phyloP scores from a whole-genome alignment of 1,140 invertebrate species.

The Drosophila rufa region DNA sequence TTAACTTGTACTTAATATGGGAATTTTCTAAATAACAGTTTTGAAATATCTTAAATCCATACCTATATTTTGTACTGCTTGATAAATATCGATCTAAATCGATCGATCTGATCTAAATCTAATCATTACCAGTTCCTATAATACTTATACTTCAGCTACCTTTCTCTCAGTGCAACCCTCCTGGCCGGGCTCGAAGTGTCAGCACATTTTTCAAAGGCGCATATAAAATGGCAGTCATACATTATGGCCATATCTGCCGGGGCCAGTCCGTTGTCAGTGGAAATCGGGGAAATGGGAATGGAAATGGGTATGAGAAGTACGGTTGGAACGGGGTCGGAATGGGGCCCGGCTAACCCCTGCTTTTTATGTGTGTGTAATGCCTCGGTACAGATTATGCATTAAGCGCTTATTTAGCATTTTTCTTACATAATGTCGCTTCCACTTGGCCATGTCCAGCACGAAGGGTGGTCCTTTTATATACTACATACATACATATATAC shows the following conservation, averaged over 20 bases:
- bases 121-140: too few species aligned
- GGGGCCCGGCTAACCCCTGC: constrained; percentile 19
- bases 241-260: constrained; percentile 78
- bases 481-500: background rate
- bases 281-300: constrained; percentile 24
- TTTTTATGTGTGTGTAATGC: constrained; percentile 53
- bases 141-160: background rate
- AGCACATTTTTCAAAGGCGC: constrained; percentile 82
- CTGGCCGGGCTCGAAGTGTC: constrained; percentile 67
- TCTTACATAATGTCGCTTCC: constrained; percentile 67
- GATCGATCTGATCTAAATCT: too few species aligned
- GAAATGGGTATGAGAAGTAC: constrained; percentile 13
- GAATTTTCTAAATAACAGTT: background rate
- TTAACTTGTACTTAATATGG: too few species aligned
- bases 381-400: constrained; percentile 78
- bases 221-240: constrained; percentile 84
- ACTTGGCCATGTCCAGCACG: constrained; percentile 50
- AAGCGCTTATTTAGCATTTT: constrained; percentile 84
- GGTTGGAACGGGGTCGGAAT: constrained; percentile 24
- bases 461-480: background rate
- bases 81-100: background rate
- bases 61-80: too few species aligned
- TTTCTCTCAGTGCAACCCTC: constrained; percentile 8
- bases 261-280: constrained; percentile 48
- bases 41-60: background rate